Base-by-base conservation (phyloP, 2,888 invertebrate genomes). In the Phalangium opilio region DNA sequence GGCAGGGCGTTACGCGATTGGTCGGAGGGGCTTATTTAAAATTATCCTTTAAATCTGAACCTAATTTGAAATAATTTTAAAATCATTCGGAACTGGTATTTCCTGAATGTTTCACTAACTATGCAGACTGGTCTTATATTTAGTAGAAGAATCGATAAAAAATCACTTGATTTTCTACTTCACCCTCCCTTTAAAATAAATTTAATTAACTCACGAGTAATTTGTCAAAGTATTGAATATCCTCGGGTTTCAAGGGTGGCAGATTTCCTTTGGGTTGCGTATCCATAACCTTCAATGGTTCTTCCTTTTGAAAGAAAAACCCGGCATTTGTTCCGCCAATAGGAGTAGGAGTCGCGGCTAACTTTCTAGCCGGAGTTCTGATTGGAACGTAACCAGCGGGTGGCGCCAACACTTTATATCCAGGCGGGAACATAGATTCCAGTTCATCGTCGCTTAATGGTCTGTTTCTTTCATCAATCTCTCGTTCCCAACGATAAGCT, bases 151-250 rank as follows among this genome's bases (percentile, higher is more conserved):
- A n/a, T n/a, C n/a, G n/a, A n/a, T n/a, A n/a, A n/a, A n/a, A n/a
- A n/a, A n/a, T n/a, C n/a, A n/a, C n/a, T n/a, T n/a, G n/a, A n/a
- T n/a, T n/a, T n/a, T n/a, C n/a, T n/a, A n/a, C n/a, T n/a, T n/a
- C n/a, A n/a, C n/a, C n/a, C n/a, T n/a, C n/a, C n/a, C n/a, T n/a
- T n/a, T 27, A 27, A 27, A 27, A 7, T 27, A 27, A 36, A 48
- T 41, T 55, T 60, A n/a, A n/a, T n/a, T 50, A 33, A 67, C 59
- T 59, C 52, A 63, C 80, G 56, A 99, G 74, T 54, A 98, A 73
- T 69, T 98, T 98, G 69, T 99, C 98, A 69, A 98, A 98, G 70
- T 99, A 98, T 70, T 99, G 98, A 41, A 98, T 93, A 70, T 95
- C 95, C 69, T 99, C 98, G 0, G 98, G 98, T 67, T 99, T 98